phyloP scores from a whole-genome alignment of 1,140 invertebrate species.

The Drosophila simulans region DNA sequence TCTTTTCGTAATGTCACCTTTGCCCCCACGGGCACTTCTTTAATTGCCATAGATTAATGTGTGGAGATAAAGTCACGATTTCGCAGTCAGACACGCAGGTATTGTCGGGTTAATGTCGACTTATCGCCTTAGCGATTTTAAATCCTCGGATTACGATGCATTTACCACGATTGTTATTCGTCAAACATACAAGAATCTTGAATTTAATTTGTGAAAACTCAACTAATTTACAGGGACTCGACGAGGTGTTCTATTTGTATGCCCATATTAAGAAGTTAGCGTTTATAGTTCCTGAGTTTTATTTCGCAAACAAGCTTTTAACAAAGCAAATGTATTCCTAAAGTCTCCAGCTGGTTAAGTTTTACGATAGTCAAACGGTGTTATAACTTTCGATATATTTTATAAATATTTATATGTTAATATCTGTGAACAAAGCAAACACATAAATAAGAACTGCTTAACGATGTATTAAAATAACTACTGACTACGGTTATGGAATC shows the following conservation, averaged over 20 bases:
- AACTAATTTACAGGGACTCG: constrained; percentile 17
- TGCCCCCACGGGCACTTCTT: constrained; percentile 4
- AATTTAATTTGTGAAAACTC: background rate
- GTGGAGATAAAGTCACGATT: constrained; percentile 27
- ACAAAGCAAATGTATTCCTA: constrained; percentile 42
- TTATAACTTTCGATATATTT: constrained; percentile 70
- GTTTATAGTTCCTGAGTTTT: constrained; percentile 32
- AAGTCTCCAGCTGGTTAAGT: constrained; percentile 61
- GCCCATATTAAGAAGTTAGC: constrained; percentile 1
- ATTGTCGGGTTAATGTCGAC: constrained; percentile 30
- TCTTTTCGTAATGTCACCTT: constrained; percentile 27
- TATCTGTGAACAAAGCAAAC: constrained; percentile 14
- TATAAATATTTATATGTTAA: constrained; percentile 69
- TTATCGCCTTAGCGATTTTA: constrained; percentile 23
- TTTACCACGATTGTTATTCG: constrained; percentile 7
- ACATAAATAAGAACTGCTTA: constrained; percentile 43
- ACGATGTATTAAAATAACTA: constrained; percentile 55
- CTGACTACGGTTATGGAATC: constrained; percentile 34
- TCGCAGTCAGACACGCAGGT: constrained; percentile 12
- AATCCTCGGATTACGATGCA: constrained; percentile 11
- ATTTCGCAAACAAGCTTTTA: constrained; percentile 25
- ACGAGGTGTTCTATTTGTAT: constrained; percentile 12
- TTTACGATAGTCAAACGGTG: constrained; percentile 43
- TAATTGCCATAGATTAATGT: constrained; percentile 41
- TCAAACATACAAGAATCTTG: constrained; percentile 3